These are phyloP conservation scores for Dasypolia templi DNA, from an alignment of 2,888 invertebrate species.

Conservation along the genomic window DNA sequence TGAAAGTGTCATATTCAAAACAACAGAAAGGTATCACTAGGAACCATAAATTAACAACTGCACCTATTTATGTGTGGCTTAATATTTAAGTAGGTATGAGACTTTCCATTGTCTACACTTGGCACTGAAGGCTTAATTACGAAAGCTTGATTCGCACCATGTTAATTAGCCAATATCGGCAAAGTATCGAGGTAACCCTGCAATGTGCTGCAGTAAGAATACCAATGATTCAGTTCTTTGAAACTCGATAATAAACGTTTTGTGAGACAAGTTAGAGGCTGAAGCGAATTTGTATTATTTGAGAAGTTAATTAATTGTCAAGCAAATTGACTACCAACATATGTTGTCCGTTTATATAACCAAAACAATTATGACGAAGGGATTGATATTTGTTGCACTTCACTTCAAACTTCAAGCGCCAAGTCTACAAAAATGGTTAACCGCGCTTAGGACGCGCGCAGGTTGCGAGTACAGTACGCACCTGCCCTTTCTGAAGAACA, in stretches of 20 bases:
- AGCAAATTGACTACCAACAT: neutral
- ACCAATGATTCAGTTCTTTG: conserved; percentile 66
- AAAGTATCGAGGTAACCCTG: conserved; percentile 52
- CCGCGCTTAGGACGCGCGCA: too few relatives aligned
- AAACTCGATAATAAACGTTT: conserved; percentile 24
- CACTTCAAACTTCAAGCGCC: too few relatives aligned
- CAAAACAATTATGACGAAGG: too few relatives aligned
- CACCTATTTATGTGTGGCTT: conserved; percentile 1
- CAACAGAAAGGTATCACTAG: too few relatives aligned
- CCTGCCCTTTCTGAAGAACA: too few relatives aligned
- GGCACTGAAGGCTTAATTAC: conserved; percentile 51
- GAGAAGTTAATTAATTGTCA: neutral
- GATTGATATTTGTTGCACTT: too few relatives aligned
- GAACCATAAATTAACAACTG: neutral
- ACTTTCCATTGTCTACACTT: conserved; percentile 49
- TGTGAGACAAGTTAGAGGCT: conserved; percentile 1
- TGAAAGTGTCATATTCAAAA: too few relatives aligned
- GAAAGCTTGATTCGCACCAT: conserved; percentile 41
- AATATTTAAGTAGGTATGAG: neutral
- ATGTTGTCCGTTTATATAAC: neutral
- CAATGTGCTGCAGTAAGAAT: conserved; percentile 48
- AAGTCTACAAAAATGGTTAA: too few relatives aligned
- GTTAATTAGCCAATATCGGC: conserved; percentile 57
- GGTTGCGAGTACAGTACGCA: too few relatives aligned
- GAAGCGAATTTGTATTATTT: neutral